Evolutionary conservation across 2,888 invertebrate species (phyloP).

Genomic region (Pegoplata infirma): DNA sequence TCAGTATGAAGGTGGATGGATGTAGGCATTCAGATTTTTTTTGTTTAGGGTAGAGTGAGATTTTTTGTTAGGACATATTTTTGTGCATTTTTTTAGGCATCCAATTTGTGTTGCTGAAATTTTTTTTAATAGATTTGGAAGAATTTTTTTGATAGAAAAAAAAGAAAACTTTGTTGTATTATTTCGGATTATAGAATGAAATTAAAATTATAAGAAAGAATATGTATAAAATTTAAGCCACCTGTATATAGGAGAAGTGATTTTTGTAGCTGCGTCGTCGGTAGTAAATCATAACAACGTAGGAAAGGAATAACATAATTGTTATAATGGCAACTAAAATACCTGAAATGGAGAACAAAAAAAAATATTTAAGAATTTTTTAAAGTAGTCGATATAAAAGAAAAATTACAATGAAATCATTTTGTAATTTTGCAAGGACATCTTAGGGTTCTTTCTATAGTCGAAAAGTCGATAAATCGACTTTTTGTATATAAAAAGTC

Average conservation of each 20-base stretch:
- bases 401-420: neutral
- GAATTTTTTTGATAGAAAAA: constrained; percentile 10
- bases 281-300: constrained; percentile 72
- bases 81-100: constrained; percentile 42
- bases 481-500: no score
- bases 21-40: constrained; percentile 27
- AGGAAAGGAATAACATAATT: constrained; percentile 71
- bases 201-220: constrained; percentile 15
- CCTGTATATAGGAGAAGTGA: constrained; percentile 72
- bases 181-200: constrained; percentile 1
- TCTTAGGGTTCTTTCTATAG: no score
- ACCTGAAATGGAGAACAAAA: constrained; percentile 44
- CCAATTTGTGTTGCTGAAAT: constrained; percentile 57
- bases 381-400: no score
- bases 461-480: no score
- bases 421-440: no score
- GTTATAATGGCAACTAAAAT: constrained; percentile 72
- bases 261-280: constrained; percentile 73
- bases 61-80: neutral
- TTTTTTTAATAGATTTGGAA: neutral
- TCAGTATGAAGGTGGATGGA: neutral
- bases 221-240: constrained; percentile 69
- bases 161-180: constrained; percentile 8
- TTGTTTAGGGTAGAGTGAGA: constrained; percentile 9
- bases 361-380: neutral